Evolutionary conservation across 2,113 vertebrate species (phyloP).

Genomic region (Lepus americanus): DNA sequence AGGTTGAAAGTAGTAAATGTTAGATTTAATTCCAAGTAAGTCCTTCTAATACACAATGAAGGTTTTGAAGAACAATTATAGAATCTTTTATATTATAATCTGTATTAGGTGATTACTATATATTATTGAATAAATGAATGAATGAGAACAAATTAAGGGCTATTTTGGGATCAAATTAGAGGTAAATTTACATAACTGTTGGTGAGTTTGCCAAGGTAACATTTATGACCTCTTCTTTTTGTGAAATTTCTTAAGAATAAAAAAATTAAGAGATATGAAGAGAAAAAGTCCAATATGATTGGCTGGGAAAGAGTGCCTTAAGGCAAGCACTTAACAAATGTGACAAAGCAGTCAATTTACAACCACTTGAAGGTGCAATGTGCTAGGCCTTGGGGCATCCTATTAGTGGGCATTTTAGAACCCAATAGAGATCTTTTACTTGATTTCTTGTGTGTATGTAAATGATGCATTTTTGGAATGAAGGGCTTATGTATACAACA

Average conservation of each 20-base stretch:
- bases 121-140: not conserved
- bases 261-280: constrained; percentile 9
- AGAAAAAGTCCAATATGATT: not conserved
- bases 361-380: not conserved
- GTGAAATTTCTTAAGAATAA: not conserved
- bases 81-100: not conserved
- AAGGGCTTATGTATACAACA: not conserved
- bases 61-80: not conserved
- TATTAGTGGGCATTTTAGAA: not conserved
- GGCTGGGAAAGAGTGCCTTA: not conserved
- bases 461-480: not conserved
- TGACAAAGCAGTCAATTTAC: not conserved
- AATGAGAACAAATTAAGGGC: not conserved
- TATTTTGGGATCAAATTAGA: not conserved
- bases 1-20: not conserved
- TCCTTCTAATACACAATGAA: not conserved
- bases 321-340: not conserved
- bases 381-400: not conserved
- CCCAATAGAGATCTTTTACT: not conserved
- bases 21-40: not conserved
- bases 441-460: not conserved
- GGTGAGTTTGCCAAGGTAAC: not conserved
- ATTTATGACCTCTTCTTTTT: not conserved
- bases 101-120: not conserved
- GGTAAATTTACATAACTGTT: not conserved